Conservation (phyloP, 2,797 vertebrate genomes). For the Urocyon cinereoargenteus region DNA sequence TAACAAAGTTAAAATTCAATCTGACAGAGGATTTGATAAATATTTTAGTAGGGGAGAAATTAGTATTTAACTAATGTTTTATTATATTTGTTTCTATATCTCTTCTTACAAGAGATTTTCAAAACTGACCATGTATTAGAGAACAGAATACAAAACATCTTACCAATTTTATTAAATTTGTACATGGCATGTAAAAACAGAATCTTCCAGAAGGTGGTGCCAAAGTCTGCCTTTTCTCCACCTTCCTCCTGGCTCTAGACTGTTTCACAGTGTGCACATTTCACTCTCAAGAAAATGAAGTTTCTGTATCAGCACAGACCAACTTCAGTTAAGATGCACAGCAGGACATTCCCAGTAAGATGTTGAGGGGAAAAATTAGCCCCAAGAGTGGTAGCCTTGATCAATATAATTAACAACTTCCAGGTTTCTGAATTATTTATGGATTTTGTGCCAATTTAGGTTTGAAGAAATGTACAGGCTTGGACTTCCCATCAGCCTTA, state of each 20-base stretch:
- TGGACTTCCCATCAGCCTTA: no score
- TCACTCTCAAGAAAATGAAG: neutral
- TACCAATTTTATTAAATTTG: neutral
- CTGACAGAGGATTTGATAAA: neutral
- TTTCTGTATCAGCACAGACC: neutral
- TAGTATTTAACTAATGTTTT: neutral
- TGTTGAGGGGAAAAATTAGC: neutral
- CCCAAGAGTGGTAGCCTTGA: neutral
- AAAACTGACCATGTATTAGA: neutral
- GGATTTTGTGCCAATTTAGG: neutral
- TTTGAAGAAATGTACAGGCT: neutral
- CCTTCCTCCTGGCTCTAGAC: fast-evolving
- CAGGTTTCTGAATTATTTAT: neutral
- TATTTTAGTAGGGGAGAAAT: neutral
- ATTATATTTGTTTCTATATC: neutral
- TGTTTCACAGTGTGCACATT: fast-evolving
- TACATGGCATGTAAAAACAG: neutral
- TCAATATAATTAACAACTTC: neutral
- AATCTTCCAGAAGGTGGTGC: conserved; percentile 62
- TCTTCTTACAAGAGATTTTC: conserved; percentile 11
- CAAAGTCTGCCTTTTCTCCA: neutral
- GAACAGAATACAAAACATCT: neutral
- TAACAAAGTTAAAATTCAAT: neutral
- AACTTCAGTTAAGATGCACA: neutral
- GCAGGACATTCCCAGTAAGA: neutral